phyloP scores from a whole-genome alignment of 2,888 invertebrate species.

The Suillia variegata region DNA sequence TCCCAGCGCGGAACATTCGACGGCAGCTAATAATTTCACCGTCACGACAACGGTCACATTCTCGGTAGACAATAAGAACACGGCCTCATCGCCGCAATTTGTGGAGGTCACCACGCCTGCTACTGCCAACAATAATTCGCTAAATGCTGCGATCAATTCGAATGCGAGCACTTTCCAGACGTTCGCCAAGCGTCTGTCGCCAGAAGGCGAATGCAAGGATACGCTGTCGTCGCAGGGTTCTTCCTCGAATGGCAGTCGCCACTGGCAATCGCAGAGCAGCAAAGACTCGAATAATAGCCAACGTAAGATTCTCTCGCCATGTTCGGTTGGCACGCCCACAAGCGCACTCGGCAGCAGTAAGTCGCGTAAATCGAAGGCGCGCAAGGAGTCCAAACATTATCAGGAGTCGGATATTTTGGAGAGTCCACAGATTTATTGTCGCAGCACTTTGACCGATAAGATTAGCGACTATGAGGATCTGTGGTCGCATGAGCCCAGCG shows the following conservation, averaged over 20 bases:
- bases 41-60: conserved; percentile 88
- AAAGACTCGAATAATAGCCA: conserved; percentile 65
- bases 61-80: conserved; percentile 64
- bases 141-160: conserved; percentile 45
- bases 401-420: conserved; percentile 85
- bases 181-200: conserved; percentile 73
- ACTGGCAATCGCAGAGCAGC: conserved; percentile 62
- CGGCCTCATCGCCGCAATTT: conserved; percentile 48
- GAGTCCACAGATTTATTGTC: conserved; percentile 80
- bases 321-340: conserved; percentile 59
- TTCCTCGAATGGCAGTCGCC: conserved; percentile 52
- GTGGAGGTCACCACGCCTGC: conserved; percentile 60
- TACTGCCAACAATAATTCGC: conserved; percentile 46
- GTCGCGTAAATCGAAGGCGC: conserved; percentile 62
- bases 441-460: conserved; percentile 88
- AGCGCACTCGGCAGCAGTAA: conserved; percentile 54
- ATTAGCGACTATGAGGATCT: conserved; percentile 95
- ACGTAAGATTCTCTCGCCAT: conserved; percentile 60
- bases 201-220: conserved; percentile 67
- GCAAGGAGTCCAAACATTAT: conserved; percentile 75
- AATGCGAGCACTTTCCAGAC: conserved; percentile 64
- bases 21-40: conserved; percentile 73
- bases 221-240: conserved; percentile 73
- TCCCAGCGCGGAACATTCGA: conserved; percentile 49
- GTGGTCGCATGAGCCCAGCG: conserved; percentile 75